Evolutionary conservation across 2,113 vertebrate species (phyloP), one percentile per base, ranked within the genome.

Genomic region (Gymnocephalus cernua): DNA sequence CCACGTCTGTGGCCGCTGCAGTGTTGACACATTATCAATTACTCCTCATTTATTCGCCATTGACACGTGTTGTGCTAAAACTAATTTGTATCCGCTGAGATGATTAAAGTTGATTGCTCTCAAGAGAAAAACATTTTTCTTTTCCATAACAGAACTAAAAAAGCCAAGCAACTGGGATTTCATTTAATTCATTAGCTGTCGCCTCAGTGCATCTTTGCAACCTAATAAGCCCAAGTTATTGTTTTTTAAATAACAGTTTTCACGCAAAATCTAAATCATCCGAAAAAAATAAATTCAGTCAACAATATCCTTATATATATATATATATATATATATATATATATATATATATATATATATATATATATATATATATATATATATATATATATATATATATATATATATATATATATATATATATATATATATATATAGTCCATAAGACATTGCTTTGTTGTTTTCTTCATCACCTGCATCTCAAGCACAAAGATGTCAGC

Each of bases 21-120:
- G 63, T 4, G 68, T 32, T 48, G 87, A 84, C 81, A 73, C 29
- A 54, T 82, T 51, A 88, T 88, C 90, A 75, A 78, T 83, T 58
- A 56, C 48, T 21, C 25, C 67, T 86, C 32, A 76, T 77, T 27
- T 80, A 64, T 69, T 57, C 11, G 2, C 32, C 68, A 47, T 51
- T 61, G 56, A 48, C 66, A 57, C 1, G 0, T 6, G 19, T 23
- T 19, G 29, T 41, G 56, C 57, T 63, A 56, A 11, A 15, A 64
- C 65, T 68, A 16, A 78, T 89, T 82, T 66, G 62, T 29, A 61
- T 71, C 74, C 15, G 57, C 32, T 29, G 45, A 72, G 75, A 71
- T 77, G 41, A 78, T 86, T 77, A 62, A 83, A 86, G 66, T n/a
- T 53, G 80, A 73, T 68, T 14, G 48, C 50, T 38, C 63, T 32